A percentile compares a stretch with the other conserved stretches of the same genome.
Evolutionary conservation across 2,113 vertebrate species (phyloP).

Genomic region (Ivindomyrus marchei): DNA sequence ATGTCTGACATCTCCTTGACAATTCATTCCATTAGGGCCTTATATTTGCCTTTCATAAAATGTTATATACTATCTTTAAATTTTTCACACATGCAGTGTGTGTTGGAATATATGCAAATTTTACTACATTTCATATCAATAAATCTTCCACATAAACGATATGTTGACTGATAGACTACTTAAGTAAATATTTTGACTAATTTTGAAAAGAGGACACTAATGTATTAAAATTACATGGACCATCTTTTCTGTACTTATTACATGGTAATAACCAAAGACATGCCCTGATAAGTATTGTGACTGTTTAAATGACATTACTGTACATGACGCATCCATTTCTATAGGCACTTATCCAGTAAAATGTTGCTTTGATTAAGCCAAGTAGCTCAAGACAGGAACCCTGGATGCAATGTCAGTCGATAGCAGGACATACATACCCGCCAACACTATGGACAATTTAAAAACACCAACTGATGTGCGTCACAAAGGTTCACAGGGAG

Average conservation of each 20-base stretch:
- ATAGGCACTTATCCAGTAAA: neutral
- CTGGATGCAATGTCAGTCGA: neutral
- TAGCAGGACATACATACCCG: neutral
- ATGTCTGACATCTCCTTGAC: neutral
- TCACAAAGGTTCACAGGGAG: neutral
- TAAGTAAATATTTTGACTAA: neutral
- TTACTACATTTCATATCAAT: neutral
- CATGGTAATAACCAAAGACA: neutral
- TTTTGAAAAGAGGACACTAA: neutral
- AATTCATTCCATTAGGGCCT: neutral
- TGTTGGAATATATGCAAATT: neutral
- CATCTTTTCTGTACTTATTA: neutral
- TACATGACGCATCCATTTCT: neutral
- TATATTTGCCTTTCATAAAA: neutral
- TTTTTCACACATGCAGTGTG: neutral
- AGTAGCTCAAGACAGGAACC: neutral
- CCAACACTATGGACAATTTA: neutral
- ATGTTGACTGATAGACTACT: neutral
- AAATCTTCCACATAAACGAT: neutral
- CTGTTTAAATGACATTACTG: neutral
- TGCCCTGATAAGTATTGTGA: neutral
- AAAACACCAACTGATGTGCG: neutral
- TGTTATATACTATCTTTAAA: neutral
- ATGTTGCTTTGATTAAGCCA: neutral
- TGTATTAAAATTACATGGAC: neutral